Percentiles rank a stretch among this genome's conserved stretches.
phyloP scores from a whole-genome alignment of 2,113 vertebrate genomes.

The Piliocolobus tephrosceles region DNA sequence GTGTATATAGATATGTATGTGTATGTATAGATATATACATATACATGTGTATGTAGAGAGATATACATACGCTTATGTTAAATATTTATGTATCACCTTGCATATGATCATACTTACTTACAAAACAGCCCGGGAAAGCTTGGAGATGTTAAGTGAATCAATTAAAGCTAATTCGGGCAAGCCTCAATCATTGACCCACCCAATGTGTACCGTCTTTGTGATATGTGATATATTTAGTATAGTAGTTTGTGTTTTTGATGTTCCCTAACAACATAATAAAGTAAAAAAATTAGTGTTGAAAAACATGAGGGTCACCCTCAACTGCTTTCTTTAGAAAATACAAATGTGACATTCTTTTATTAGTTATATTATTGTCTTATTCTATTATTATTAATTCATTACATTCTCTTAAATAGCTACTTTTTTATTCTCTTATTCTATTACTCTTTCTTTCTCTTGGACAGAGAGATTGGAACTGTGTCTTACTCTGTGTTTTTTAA shows the following conservation, averaged over 20 bases:
- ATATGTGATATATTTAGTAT: neutral
- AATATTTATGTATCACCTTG: slow-evolving; percentile 20
- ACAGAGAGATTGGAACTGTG: neutral
- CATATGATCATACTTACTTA: slow-evolving; percentile 8
- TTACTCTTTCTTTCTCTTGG: slow-evolving; percentile 9
- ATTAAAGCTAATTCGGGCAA: slow-evolving; percentile 38
- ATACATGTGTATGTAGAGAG: neutral
- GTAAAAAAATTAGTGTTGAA: slow-evolving; percentile 6
- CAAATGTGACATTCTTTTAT: neutral
- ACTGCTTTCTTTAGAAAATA: slow-evolving; percentile 23
- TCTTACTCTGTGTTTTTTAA: neutral
- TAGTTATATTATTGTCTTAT: neutral
- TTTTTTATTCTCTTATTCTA: neutral
- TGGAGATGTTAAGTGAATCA: neutral
- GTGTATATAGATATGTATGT: neutral
- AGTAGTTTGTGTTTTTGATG: neutral
- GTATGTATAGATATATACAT: neutral
- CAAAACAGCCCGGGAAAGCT: slow-evolving; percentile 11
- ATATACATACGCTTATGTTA: neutral
- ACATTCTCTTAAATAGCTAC: neutral
- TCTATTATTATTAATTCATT: neutral
- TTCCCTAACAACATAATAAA: slow-evolving; percentile 2
- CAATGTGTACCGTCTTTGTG: neutral
- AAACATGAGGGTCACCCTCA: neutral
- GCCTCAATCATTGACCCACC: neutral